phyloP scores from a whole-genome alignment of 2,113 vertebrate genomes.

The Scortum barcoo region DNA sequence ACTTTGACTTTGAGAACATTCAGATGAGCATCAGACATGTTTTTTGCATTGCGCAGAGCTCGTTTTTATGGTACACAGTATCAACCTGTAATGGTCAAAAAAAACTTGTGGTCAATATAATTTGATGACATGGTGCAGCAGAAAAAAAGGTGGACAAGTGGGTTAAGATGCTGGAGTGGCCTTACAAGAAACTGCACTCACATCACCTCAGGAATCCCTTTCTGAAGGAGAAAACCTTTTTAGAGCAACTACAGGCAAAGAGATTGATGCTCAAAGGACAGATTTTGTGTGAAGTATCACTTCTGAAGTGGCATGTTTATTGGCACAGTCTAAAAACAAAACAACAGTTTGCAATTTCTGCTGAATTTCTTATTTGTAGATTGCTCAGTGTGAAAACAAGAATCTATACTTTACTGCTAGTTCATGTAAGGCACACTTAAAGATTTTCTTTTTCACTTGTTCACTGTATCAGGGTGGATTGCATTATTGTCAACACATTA shows the following conservation, averaged over 20 bases:
- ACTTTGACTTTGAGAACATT: too few species aligned
- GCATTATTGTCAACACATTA: neutral
- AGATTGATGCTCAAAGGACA: neutral
- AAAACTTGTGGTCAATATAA: neutral
- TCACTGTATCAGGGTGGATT: neutral
- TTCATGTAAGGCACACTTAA: constrained; percentile 56
- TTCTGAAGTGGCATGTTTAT: constrained; percentile 46
- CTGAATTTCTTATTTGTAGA: neutral
- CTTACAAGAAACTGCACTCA: neutral
- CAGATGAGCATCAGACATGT: too few species aligned
- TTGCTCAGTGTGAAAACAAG: constrained; percentile 17
- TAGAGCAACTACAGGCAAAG: too few species aligned
- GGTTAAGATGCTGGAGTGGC: neutral
- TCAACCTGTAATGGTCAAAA: too few species aligned
- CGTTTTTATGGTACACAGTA: too few species aligned
- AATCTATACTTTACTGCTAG: neutral
- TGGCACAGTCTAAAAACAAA: constrained; percentile 33
- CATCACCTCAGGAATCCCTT: neutral
- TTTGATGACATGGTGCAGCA: neutral
- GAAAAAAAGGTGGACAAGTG: neutral
- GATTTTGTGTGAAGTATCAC: neutral
- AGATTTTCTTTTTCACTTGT: neutral
- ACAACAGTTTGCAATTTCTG: neutral
- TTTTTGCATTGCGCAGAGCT: neutral
- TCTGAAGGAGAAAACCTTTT: neutral